Percentiles rank a stretch among this genome's conserved stretches.
Evolutionary conservation across 2,797 vertebrate species (phyloP).

Genomic region (Takifugu rubripes): DNA sequence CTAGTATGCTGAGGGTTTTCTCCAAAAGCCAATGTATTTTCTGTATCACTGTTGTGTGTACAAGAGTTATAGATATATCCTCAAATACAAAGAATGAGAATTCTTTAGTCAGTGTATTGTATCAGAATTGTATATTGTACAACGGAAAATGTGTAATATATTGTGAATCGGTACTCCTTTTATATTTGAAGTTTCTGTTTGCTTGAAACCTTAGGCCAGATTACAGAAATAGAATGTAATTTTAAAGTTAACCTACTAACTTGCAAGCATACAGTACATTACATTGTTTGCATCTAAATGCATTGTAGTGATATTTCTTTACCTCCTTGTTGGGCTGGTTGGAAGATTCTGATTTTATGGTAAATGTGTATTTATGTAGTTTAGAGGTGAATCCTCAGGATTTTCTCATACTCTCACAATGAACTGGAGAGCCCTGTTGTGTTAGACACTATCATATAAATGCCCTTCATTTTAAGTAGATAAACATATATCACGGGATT

Average conservation of each 20-base stretch:
- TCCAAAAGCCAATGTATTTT: constrained; percentile 37
- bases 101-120: constrained; percentile 53
- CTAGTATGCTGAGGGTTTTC: constrained; percentile 37
- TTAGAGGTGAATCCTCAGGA: constrained; percentile 34
- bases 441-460: constrained; percentile 32
- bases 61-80: constrained; percentile 49
- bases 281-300: constrained; percentile 47
- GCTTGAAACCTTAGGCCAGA: constrained; percentile 52
- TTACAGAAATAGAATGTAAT: constrained; percentile 57
- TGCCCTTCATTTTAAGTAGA: constrained; percentile 35
- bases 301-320: constrained; percentile 45
- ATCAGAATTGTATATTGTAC: constrained; percentile 71
- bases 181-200: constrained; percentile 62
- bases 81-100: constrained; percentile 50
- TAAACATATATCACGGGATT: constrained; percentile 36
- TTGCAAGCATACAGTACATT: constrained; percentile 41
- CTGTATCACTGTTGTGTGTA: constrained; percentile 44
- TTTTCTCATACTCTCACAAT: constrained; percentile 36
- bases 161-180: constrained; percentile 74
- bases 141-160: constrained; percentile 70
- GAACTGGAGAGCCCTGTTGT: constrained; percentile 40
- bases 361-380: constrained; percentile 39
- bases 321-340: constrained; percentile 49
- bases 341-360: constrained; percentile 42
- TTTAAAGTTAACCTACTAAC: constrained; percentile 55